Conservation (phyloP, 2,113 vertebrate species). For the Budorcas taxicolor region DNA sequence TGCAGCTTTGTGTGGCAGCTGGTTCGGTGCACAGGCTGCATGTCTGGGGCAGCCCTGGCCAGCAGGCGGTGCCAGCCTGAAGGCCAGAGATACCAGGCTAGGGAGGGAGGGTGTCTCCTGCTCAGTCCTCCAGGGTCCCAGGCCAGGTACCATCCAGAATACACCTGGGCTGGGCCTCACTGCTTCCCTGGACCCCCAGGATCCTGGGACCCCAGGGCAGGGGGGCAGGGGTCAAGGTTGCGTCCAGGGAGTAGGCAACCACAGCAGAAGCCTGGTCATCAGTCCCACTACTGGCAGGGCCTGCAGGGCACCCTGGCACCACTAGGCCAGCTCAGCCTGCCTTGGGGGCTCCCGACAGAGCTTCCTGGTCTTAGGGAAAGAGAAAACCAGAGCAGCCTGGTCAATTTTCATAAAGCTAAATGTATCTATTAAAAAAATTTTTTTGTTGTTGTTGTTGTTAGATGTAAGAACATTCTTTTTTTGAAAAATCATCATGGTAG, state of each 20-base stretch:
- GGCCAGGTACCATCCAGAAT: neutral
- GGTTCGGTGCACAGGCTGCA: neutral
- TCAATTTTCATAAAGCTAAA: neutral
- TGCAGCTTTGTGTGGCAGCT: constrained; percentile 28
- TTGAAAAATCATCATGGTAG: neutral
- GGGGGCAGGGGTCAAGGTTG: neutral
- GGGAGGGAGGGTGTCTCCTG: neutral
- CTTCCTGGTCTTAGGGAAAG: neutral
- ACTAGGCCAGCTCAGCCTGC: neutral
- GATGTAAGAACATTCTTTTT: neutral
- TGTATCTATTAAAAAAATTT: neutral
- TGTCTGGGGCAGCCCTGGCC: neutral
- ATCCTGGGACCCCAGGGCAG: neutral
- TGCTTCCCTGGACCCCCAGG: neutral
- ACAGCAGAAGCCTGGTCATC: neutral
- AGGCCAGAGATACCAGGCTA: neutral
- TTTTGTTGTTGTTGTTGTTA: neutral
- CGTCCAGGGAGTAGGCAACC: neutral
- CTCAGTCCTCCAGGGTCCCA: neutral
- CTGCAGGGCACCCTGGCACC: neutral
- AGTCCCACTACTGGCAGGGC: neutral
- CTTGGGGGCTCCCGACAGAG: neutral
- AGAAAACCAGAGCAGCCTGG: neutral
- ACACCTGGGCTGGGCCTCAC: neutral
- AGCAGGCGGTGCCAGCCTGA: neutral